Percentiles rank a stretch among this genome's conserved stretches.
Evolutionary conservation across 2,888 invertebrate species (phyloP).

Genomic region (Drosophila conformis): DNA sequence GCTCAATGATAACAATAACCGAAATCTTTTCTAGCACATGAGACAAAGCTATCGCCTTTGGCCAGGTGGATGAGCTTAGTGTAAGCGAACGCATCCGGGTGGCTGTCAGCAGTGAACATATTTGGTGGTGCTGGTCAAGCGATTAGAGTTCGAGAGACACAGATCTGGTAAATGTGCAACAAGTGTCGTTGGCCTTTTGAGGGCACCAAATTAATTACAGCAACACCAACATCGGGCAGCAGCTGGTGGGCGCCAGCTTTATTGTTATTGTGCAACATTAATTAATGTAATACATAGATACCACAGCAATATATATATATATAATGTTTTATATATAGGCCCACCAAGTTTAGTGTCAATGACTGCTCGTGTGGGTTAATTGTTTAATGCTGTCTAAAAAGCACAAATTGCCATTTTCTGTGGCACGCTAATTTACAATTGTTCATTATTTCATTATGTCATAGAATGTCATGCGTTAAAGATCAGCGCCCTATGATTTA

Average conservation of each 20-base stretch:
- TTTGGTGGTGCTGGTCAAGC: neutral
- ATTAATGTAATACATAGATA: constrained; percentile 26
- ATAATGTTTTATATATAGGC: constrained; percentile 2
- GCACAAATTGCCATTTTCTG: constrained; percentile 48
- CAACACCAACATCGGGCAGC: constrained; percentile 6
- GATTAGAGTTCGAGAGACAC: constrained; percentile 16
- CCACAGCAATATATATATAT: constrained; percentile 1
- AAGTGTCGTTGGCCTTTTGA: constrained; percentile 73
- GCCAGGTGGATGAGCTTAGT: neutral
- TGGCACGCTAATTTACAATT: constrained; percentile 64
- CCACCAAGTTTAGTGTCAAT: constrained; percentile 52
- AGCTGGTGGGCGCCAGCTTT: constrained; percentile 35
- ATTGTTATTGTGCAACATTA: constrained; percentile 60
- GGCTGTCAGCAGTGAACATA: neutral
- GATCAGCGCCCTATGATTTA: constrained; percentile 50
- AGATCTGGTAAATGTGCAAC: constrained; percentile 44
- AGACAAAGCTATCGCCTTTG: neutral
- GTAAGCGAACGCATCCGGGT: constrained; percentile 8
- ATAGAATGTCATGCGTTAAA: constrained; percentile 42
- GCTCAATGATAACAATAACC: constrained; percentile 1
- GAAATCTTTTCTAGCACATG: constrained; percentile 1
- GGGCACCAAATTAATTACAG: constrained; percentile 60
- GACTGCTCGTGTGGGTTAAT: constrained; percentile 69
- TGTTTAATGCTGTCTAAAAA: constrained; percentile 65
- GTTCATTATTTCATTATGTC: constrained; percentile 56